Base-by-base conservation (phyloP, 2,888 invertebrate genomes). In the Pharmacophagus antenor region DNA sequence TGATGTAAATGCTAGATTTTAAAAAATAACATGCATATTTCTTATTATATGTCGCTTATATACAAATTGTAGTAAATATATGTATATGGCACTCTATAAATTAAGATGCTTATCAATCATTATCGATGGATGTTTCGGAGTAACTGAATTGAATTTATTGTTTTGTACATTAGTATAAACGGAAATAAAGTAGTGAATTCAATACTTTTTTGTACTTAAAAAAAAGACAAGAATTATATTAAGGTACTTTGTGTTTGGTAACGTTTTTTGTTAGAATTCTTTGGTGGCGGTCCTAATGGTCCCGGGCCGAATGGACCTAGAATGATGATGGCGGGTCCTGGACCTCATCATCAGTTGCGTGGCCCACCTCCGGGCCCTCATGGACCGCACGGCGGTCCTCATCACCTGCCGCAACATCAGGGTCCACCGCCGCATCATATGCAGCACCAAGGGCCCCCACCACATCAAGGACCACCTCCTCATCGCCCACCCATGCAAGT, bases 401-500 rank as follows among this genome's bases (percentile, higher is more conserved):
- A 81, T 53, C 79, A 79, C 27, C 7, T 59, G 50, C 62, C 48
- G 8, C 65, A 65, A n/a, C 65, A 63, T 25, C 71, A 68, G 27
- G 74, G 76, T 4, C 81, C 85, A 12, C 80, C 84, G 7, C 78
- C 79, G n/a, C 90, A 89, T 63, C 89, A 88, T 66, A 77, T 88
- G 79, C 85, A 82, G 69, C 89, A 88, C 64, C 88, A 87, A 70
- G 88, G 89, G 23, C 91, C 84, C 4, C 85, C 87, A 44, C 86
- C 88, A 59, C 89, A 88, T 52, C 89, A 91, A 73, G 85, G 92
- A 60, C 92, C 92, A 48, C 92, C 92, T 54, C 93, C 91, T 66
- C 91, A 91, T 71, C 88, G 93, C 61, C 93, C 93, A 15, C 94
- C 93, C 61, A 93, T 93, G 93, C 90, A 88, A 80, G 89, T 88